Evolutionary conservation across 2,113 vertebrate species (phyloP), one percentile per base, ranked within the genome.

Genomic region (Agelaius tricolor): DNA sequence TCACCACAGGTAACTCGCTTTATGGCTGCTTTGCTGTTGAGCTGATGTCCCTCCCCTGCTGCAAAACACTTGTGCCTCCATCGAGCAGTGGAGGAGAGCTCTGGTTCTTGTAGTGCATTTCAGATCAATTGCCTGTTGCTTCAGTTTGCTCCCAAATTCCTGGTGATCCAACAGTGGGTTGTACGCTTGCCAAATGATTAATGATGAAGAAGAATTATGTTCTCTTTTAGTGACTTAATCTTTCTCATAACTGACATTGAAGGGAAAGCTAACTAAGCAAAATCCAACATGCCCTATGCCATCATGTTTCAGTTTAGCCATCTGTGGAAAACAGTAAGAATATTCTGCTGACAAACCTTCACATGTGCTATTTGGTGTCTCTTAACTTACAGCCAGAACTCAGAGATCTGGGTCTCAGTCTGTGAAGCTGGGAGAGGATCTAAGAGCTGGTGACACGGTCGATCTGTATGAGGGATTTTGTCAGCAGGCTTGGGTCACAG

Each of bases 1-100:
- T 66, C 37, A 51, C n/a, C 81, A 77, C 78, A 46, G 87, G 79
- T 84, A 86, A 44, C 90, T 78, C 0, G 90, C 96, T 96, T 90
- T 49, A 71, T 92, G 93, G 85, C 94, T 95, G 96, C 94, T 94
- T 93, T 95, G 82, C 87, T 95, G 72, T 74, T 71, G 90, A 96
- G 94, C 94, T 89, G 75, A 67, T 65, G 65, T 89, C 65, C 92
- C 65, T 74, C 24, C 62, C 83, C 76, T 65, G 90, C 96, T 65
- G 89, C 94, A 86, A 92, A 82, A 86, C 46, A 55, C 61, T 63
- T 8, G n/a, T 75, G 84, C 57, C 76, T 94, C 71, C 86, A 10
- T 4, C 2, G 10, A 84, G 77, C 69, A 92, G 49, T 37, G 69
- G 41, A 93, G 92, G 84, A 88, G 57, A 92, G 61, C 88, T 95